Evolutionary conservation across 2,113 vertebrate genomes (phyloP).

Genomic region (Zosterops hypoxanthus): DNA sequence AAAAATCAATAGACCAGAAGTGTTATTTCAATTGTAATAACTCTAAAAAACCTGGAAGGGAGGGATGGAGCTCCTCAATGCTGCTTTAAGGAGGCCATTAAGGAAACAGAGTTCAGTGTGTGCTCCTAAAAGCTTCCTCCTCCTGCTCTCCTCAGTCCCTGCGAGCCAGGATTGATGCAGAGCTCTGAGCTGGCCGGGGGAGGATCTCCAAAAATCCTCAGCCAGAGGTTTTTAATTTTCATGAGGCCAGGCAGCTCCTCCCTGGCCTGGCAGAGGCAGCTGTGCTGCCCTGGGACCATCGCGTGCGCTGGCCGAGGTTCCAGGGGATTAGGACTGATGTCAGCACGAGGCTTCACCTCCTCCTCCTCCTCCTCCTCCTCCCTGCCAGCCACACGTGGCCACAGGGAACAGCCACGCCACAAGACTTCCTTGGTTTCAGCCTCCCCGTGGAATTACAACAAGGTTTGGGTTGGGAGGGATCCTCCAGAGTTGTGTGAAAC

Average conservation of each 20-base stretch:
- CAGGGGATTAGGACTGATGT: background rate
- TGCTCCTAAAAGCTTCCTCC: constrained; percentile 12
- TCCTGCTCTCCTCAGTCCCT: background rate
- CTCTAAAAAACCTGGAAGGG: background rate
- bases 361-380: background rate
- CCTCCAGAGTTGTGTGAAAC: background rate
- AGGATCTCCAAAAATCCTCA: background rate
- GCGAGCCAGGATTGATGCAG: background rate
- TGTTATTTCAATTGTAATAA: background rate
- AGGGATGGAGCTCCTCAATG: background rate
- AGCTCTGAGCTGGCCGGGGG: background rate
- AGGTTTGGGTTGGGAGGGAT: background rate
- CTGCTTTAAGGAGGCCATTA: background rate
- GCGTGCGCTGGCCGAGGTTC: background rate
- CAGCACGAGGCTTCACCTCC: background rate
- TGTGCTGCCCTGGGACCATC: background rate
- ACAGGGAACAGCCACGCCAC: background rate
- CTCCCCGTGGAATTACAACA: background rate
- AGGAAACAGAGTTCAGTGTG: background rate
- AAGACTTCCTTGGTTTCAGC: background rate
- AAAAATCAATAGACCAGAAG: background rate
- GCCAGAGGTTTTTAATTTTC: background rate
- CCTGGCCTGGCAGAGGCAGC: background rate
- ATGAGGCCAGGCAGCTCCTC: background rate
- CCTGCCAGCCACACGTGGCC: background rate